Evolutionary conservation across 2,888 invertebrate species (phyloP), one percentile per base, ranked within the genome.

Genomic region (Calliscelio sp.): DNA sequence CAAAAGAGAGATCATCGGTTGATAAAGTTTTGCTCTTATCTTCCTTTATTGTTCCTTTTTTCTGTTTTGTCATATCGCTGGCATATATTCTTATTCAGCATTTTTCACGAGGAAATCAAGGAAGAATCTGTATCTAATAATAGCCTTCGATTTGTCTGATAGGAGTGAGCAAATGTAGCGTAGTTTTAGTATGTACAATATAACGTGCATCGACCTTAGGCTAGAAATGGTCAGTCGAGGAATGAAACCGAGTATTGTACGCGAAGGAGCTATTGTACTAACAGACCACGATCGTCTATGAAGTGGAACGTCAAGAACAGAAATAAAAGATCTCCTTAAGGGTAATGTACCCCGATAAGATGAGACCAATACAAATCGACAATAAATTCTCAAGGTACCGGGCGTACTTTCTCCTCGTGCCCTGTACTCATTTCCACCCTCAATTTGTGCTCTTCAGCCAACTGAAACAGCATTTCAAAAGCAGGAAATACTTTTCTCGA

Each of bases 221-320:
- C 74, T 59, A 68, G 68, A 68, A 78, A 55, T 78, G 66, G 68
- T 38, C 41, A 59, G 59, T 51, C 18, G 20, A 28, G 35, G 35
- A 57, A 66, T 57, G 66, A 66, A 77, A 66, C 77, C 51, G 35
- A 49, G 57, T 63, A 77, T 77, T 77, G 57, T 57, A 35, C 59
- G 18, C 61, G 35, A 65, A 65, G 44, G 77, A 81, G 65, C 65
- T 55, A 65, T 81, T 81, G 81, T 74, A 68, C 59, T 61, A 65
- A 61, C 74, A 59, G 70, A 75, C 79, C 73, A 82, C 71, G 77
- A 82, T 65, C 74, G 71, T 77, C 66, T 75, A 83, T 82, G 80
- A 84, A 84, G 82, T 84, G 82, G 85, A 86, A 78, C 85, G 70
- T 81, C 81, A 74, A 78, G 73, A 81, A 53, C 35, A 59, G 41